phyloP scores from a whole-genome alignment of 2,888 invertebrate genomes.

The Iphiclides podalirius region DNA sequence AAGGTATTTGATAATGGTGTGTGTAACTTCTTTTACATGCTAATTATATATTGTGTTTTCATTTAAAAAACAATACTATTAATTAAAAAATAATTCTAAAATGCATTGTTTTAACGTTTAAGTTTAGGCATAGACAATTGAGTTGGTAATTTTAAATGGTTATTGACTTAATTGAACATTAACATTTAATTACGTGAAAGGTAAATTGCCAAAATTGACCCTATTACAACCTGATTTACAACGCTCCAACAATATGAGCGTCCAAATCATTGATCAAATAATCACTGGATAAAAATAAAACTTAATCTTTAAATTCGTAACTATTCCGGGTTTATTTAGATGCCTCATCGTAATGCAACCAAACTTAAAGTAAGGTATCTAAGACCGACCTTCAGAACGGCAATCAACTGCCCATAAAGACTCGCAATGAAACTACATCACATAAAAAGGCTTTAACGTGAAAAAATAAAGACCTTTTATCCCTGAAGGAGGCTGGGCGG shows the following conservation, averaged over 20 bases:
- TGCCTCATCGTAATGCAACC: neutral
- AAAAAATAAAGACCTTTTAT: constrained; percentile 75
- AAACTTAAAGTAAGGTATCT: constrained; percentile 15
- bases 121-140: too few species aligned
- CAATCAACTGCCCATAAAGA: constrained; percentile 52
- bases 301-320: too few species aligned
- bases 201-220: neutral
- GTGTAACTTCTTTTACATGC: too few species aligned
- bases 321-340: too few species aligned
- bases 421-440: constrained; percentile 60
- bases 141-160: neutral
- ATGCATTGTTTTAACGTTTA: too few species aligned
- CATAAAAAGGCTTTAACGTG: constrained; percentile 62
- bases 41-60: neutral
- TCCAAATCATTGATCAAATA: too few species aligned
- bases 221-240: too few species aligned
- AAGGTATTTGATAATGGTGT: too few species aligned
- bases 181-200: neutral
- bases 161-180: neutral
- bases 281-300: too few species aligned
- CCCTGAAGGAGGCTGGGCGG: constrained; percentile 67
- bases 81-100: neutral
- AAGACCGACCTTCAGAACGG: constrained; percentile 22
- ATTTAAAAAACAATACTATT: neutral
- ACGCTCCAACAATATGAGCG: too few species aligned